phyloP scores from a whole-genome alignment of 2,797 vertebrate genomes.

The Dryobates pubescens region DNA sequence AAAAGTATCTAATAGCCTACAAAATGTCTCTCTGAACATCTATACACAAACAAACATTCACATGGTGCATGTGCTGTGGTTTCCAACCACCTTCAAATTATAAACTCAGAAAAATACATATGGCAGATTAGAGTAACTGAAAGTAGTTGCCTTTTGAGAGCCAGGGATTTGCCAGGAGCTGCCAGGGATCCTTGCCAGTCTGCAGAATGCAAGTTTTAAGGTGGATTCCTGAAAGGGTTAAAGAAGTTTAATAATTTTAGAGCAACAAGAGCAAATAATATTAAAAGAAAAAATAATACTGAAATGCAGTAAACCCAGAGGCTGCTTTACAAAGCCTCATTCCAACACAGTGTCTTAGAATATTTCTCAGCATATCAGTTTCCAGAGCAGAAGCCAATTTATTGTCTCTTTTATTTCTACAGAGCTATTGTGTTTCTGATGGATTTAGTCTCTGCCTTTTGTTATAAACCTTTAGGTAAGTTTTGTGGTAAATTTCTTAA shows the following conservation, averaged over 20 bases:
- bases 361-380: background rate
- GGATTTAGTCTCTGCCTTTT: background rate
- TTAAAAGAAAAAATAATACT: background rate
- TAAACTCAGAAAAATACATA: background rate
- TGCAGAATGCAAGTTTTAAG: background rate
- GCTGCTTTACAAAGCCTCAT: background rate
- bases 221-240: background rate
- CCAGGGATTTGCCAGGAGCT: background rate
- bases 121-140: background rate
- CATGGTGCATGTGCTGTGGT: background rate
- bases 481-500: background rate
- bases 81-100: background rate
- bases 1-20: background rate
- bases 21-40: background rate
- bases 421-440: background rate
- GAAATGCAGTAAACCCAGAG: background rate
- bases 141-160: background rate
- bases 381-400: conserved; percentile 17
- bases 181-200: background rate
- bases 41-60: background rate
- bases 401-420: background rate
- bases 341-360: background rate
- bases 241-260: background rate
- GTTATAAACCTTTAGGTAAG: background rate
- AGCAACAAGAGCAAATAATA: background rate